Base-by-base conservation (phyloP, 2,797 vertebrate species). In the Sylvilagus floridanus region DNA sequence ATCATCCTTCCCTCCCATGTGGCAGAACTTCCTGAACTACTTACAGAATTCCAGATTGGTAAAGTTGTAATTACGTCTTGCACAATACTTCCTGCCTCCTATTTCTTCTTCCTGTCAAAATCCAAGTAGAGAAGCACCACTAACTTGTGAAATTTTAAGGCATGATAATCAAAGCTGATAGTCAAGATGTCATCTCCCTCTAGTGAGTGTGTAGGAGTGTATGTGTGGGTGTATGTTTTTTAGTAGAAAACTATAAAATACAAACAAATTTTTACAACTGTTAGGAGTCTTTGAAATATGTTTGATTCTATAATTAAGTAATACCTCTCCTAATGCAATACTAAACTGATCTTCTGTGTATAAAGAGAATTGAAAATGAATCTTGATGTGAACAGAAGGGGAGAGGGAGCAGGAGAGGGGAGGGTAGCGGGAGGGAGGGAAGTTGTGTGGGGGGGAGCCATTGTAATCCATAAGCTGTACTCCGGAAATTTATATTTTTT, bases 301-400 rank as follows among this genome's bases (percentile, higher is more conserved):
- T 66, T 94, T 37, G 47, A 73, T 86, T 86, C 65, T 95, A 16
- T 77, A 88, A 68, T 57, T 85, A 78, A 84, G 8, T 96, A 68
- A 63, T 24, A 60, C 63, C 13, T 42, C 26, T 32, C 28, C 90
- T 69, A 52, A 84, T 65, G 6, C 8, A 78, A 81, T n/a, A n/a
- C n/a, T n/a, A n/a, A n/a, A n/a, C n/a, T n/a, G n/a, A n/a, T n/a
- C n/a, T n/a, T n/a, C n/a, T n/a, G n/a, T n/a, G n/a, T n/a, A n/a
- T n/a, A n/a, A n/a, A n/a, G n/a, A n/a, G n/a, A n/a, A n/a, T n/a
- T n/a, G n/a, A n/a, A n/a, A n/a, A n/a, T n/a, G n/a, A n/a, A n/a
- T n/a, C n/a, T n/a, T n/a, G n/a, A n/a, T n/a, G n/a, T n/a, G n/a
- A n/a, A n/a, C n/a, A n/a, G n/a, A n/a, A n/a, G n/a, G n/a, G n/a